phyloP scores from a whole-genome alignment of 2,797 vertebrate genomes.

The Orientallactaga sibirica region DNA sequence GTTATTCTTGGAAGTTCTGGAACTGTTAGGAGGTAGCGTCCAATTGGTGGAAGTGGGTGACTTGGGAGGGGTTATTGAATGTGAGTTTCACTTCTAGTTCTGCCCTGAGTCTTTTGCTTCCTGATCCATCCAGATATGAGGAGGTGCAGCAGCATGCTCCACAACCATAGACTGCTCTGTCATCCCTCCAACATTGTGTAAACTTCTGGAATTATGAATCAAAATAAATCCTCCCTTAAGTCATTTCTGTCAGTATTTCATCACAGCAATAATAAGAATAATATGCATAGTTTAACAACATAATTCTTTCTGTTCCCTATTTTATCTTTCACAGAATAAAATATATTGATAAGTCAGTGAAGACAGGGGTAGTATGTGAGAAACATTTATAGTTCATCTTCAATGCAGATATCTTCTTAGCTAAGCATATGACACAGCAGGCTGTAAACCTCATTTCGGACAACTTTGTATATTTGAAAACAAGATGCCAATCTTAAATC shows the following conservation, averaged over 20 bases:
- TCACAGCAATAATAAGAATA: neutral
- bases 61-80: neutral
- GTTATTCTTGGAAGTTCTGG: neutral
- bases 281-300: neutral
- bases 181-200: neutral
- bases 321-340: neutral
- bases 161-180: neutral
- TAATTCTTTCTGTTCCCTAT: neutral
- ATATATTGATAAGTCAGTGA: neutral
- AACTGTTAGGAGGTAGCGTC: neutral
- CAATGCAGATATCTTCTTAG: neutral
- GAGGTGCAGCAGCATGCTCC: neutral
- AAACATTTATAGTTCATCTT: neutral
- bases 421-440: neutral
- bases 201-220: neutral
- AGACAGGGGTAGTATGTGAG: neutral
- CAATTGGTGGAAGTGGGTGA: neutral
- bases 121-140: neutral
- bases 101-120: neutral
- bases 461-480: neutral
- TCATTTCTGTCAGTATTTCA: neutral
- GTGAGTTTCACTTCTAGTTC: neutral
- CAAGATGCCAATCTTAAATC: neutral
- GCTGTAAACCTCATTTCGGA: neutral
- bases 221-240: neutral